These are phyloP conservation scores for Bombus pyrosoma DNA, from an alignment of 1,140 invertebrate genomes.

Conservation along the genomic window DNA sequence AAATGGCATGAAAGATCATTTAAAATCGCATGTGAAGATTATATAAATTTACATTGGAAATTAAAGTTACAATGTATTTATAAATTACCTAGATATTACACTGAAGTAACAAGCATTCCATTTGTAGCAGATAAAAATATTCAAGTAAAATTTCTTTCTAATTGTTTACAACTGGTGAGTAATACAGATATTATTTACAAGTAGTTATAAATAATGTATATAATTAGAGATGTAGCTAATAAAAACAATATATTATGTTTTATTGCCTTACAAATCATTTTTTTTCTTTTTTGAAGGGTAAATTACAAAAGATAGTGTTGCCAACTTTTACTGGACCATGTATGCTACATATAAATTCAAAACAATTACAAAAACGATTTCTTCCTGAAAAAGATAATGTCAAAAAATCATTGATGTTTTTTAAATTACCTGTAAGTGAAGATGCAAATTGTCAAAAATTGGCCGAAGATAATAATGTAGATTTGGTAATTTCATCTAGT, in stretches of 20 bases:
- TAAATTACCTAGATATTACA: conserved; percentile 68
- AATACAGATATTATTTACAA: neutral
- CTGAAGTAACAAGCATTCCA: conserved; percentile 62
- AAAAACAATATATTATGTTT: neutral
- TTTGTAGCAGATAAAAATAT: conserved; percentile 60
- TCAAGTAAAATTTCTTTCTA: conserved; percentile 46
- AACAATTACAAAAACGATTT: conserved; percentile 44
- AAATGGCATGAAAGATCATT: conserved; percentile 57
- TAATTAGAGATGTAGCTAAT: neutral
- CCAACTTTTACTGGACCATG: conserved; percentile 39
- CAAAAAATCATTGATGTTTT: conserved; percentile 27
- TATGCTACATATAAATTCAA: conserved; percentile 5
- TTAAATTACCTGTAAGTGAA: conserved; percentile 72
- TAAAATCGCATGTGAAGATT: conserved; percentile 50
- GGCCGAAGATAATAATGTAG: conserved; percentile 70
- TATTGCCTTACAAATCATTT: neutral
- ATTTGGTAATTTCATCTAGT: conserved; percentile 81
- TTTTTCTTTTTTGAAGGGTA: conserved; percentile 53
- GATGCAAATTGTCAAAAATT: conserved; percentile 78
- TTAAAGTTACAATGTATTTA: conserved; percentile 53
- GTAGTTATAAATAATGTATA: neutral
- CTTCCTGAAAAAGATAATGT: too few relatives aligned
- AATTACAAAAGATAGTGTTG: conserved; percentile 44
- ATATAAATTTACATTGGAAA: conserved; percentile 61
- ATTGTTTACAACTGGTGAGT: conserved; percentile 58